These are phyloP conservation scores for Caerostris darwini DNA, from an alignment of 1,140 invertebrate species.

Conservation along the genomic window DNA sequence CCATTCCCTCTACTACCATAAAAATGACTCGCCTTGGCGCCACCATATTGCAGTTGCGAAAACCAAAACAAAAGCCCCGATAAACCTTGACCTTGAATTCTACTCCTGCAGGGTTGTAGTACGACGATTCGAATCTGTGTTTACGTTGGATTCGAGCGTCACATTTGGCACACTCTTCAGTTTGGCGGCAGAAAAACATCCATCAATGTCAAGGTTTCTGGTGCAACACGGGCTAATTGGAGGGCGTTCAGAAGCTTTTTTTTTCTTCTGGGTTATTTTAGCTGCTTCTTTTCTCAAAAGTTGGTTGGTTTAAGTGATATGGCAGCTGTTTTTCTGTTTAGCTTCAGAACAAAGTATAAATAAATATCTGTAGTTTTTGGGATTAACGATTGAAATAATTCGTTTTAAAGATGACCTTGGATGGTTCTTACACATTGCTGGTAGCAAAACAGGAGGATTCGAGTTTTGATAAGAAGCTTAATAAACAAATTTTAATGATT, in stretches of 20 bases:
- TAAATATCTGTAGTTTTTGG: not conserved
- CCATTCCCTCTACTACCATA: constrained; percentile 9
- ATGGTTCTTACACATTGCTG: too few relatives aligned
- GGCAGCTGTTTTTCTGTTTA: not conserved
- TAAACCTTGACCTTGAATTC: constrained; percentile 73
- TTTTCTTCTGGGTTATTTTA: constrained; percentile 8
- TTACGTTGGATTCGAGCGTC: not conserved
- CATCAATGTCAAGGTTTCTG: constrained; percentile 27
- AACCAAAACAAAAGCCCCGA: constrained; percentile 60
- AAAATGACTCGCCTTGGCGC: constrained; percentile 11
- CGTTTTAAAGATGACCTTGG: too few relatives aligned
- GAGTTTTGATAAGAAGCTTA: too few relatives aligned
- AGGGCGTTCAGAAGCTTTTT: not conserved
- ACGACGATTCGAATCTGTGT: constrained; percentile 2
- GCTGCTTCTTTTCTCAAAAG: not conserved
- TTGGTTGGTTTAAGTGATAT: not conserved
- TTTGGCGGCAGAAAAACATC: not conserved
- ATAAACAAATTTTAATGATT: too few relatives aligned
- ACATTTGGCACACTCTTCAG: constrained; percentile 8
- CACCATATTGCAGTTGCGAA: constrained; percentile 38
- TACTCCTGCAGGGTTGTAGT: constrained; percentile 33
- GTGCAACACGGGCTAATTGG: not conserved
- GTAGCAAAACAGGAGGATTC: too few relatives aligned
- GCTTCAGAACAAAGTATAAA: not conserved
- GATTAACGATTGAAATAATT: too few relatives aligned